phyloP scores from a whole-genome alignment of 1,140 invertebrate genomes.

The Platorchestia sp. region DNA sequence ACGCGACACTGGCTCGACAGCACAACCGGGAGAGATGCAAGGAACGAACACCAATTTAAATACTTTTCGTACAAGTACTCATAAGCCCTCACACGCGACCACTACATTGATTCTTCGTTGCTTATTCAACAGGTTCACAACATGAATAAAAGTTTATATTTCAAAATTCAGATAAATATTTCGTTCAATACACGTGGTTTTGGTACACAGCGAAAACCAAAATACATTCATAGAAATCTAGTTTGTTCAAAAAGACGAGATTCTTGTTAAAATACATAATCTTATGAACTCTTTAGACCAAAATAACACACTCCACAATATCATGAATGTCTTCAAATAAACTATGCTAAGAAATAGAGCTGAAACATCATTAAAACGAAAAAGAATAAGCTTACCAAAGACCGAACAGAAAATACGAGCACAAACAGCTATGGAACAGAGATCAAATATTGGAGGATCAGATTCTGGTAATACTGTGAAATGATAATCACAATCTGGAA shows the following conservation, averaged over 20 bases:
- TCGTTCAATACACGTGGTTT: not conserved
- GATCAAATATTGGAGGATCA: not conserved
- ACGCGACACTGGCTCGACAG: not conserved
- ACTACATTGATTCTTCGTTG: not conserved
- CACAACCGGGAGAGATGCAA: not conserved
- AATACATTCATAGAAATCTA: too few species aligned
- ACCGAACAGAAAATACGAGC: not conserved
- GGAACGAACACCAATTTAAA: not conserved
- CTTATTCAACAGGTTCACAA: not conserved
- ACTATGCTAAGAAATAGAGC: not conserved
- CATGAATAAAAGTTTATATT: not conserved
- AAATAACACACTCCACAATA: not conserved
- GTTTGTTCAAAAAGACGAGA: too few species aligned
- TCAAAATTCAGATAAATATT: not conserved
- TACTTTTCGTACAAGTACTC: not conserved
- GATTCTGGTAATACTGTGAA: not conserved
- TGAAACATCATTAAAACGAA: not conserved
- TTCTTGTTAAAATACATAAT: not conserved
- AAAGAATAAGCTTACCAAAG: not conserved
- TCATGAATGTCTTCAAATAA: not conserved
- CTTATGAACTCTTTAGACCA: not conserved
- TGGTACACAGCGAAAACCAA: not conserved
- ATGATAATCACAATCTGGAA: not conserved
- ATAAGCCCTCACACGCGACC: not conserved
- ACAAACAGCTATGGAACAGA: not conserved